phyloP scores from a whole-genome alignment of 2,797 vertebrate species.

The Smutsia temminckii region DNA sequence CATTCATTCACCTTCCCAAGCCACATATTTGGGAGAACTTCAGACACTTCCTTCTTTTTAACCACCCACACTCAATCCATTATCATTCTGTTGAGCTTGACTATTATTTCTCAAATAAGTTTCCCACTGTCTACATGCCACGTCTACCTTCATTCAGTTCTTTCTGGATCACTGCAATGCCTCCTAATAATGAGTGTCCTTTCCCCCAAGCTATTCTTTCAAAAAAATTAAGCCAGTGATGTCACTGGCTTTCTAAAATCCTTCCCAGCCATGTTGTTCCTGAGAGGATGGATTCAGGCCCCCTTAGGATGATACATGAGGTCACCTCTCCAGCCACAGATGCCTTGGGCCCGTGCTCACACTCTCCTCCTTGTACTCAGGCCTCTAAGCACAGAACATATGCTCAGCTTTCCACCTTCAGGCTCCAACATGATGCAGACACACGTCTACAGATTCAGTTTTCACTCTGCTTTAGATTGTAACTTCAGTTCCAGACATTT shows the following conservation, averaged over 20 bases:
- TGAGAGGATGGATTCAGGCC: neutral
- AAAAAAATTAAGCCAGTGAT: neutral
- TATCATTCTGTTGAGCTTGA: neutral
- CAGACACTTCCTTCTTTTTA: neutral
- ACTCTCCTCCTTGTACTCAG: neutral
- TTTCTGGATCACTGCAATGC: neutral
- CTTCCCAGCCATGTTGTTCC: neutral
- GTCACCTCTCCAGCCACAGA: neutral
- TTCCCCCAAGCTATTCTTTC: neutral
- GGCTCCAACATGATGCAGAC: no score
- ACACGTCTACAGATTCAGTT: neutral
- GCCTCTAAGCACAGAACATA: neutral
- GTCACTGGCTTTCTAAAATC: neutral
- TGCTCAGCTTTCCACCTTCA: no score
- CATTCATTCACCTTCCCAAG: neutral
- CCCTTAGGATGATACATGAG: neutral
- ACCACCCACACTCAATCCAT: neutral
- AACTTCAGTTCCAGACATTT: neutral
- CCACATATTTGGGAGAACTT: neutral
- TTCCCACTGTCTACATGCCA: neutral
- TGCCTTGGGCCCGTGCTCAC: neutral
- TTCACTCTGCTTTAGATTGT: neutral
- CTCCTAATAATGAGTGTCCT: neutral
- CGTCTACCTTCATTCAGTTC: neutral
- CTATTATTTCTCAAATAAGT: neutral